Base-by-base conservation (phyloP, 2,888 invertebrate species). In the Tenthredo livida region DNA sequence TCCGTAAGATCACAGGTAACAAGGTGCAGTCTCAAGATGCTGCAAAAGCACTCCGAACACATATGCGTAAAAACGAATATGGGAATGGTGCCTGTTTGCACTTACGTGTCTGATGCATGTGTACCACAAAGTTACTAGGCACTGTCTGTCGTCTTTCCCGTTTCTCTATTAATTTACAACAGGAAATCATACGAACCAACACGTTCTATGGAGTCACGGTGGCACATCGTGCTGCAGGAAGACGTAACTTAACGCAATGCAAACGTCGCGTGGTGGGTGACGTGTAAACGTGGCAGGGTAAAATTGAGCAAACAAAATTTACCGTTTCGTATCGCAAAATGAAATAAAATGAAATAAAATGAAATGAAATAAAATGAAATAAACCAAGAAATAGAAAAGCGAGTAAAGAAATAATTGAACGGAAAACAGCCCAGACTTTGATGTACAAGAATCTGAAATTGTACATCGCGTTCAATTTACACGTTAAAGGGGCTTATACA, bases 111-210 rank as follows among this genome's bases (percentile, higher is more conserved):
- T 67, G 67, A 67, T 67, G 43, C 40, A 73, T 73, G 43, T 40
- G 29, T 21, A 73, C n/a, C 17, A 43, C 43, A 43, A 73, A 73
- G 72, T 73, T 73, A 17, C 72, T 73, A 73, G 72, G 25, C 43
- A 40, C 67, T 25, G 33, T 33, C 29, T 33, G 21, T 21, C 72
- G n/a, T 21, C 72, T 43, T 21, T 73, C 1, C 72, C 72, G 43
- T 73, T 73, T 73, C 72, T 73, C 40, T 43, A 73, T 43, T 73
- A 73, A 73, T 73, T 73, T 73, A 73, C 72, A 73, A 73, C 40
- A 73, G 72, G 72, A 73, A 73, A 43, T 73, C 72, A 21, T 73
- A 73, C 40, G 29, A 73, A 73, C 72, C 4, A 73, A 73, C 72
- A 43, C 21, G 72, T 73, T 73, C 40, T n/a, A 21, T 43, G 17